Conservation (phyloP, 2,888 invertebrate genomes). For the Dastarcus helophoroides region DNA sequence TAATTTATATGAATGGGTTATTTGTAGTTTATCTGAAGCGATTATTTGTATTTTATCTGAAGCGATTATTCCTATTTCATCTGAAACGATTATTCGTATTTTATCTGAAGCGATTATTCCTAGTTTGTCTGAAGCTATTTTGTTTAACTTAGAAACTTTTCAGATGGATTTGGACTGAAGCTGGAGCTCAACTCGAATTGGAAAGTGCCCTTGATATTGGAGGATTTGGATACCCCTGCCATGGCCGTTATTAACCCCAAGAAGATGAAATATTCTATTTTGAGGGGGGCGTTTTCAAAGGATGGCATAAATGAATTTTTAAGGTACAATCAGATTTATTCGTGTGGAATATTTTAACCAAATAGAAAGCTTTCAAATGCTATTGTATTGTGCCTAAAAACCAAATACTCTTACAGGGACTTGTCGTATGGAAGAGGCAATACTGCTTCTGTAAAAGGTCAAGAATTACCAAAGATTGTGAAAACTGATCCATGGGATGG, state of each 20-base stretch:
- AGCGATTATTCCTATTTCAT: neutral
- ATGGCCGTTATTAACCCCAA: conserved; percentile 94
- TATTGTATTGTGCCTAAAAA: too few species aligned
- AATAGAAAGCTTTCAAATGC: neutral
- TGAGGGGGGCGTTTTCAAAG: conserved; percentile 88
- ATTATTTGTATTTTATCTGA: too few species aligned
- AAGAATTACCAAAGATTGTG: conserved; percentile 61
- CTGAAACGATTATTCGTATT: neutral
- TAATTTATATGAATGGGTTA: neutral
- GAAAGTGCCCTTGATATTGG: conserved; percentile 91
- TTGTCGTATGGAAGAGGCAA: conserved; percentile 88
- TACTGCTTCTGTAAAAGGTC: conserved; percentile 77
- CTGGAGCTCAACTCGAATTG: conserved; percentile 68
- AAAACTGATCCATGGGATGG: conserved; percentile 82
- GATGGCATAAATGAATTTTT: conserved; percentile 94
- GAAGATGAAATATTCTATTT: conserved; percentile 91
- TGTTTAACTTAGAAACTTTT: conserved; percentile 27
- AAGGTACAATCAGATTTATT: conserved; percentile 44
- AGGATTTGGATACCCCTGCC: conserved; percentile 96
- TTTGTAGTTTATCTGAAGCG: too few species aligned
- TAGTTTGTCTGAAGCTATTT: neutral
- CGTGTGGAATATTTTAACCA: conserved; percentile 1
- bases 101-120: neutral
- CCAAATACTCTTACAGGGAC: conserved; percentile 46
- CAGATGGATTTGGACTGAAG: conserved; percentile 90